Conservation (phyloP, 2,113 vertebrate species). For the Rhizomys pruinosus region DNA sequence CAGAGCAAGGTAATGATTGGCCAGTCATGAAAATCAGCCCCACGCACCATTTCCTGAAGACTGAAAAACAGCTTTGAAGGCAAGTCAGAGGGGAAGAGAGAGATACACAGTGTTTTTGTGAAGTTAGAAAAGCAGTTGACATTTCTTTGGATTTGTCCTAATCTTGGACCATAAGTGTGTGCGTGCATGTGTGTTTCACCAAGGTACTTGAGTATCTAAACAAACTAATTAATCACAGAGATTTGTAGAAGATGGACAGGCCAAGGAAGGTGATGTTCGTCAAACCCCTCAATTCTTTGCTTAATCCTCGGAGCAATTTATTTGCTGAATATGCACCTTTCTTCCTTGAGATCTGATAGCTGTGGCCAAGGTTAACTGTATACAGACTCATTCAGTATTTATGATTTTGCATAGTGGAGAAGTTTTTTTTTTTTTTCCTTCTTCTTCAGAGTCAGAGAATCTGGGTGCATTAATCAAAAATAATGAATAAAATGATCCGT, state of each 20-base stretch:
- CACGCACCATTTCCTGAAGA: slow-evolving; percentile 73
- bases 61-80: slow-evolving; percentile 78
- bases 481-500: slow-evolving; percentile 99
- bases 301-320: slow-evolving; percentile 93
- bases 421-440: slow-evolving; percentile 79
- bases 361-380: slow-evolving; percentile 97
- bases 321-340: slow-evolving; percentile 94
- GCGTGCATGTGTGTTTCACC: slow-evolving; percentile 52
- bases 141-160: slow-evolving; percentile 85
- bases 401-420: slow-evolving; percentile 99
- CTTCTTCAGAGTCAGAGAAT: slow-evolving; percentile 94
- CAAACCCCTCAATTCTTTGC: slow-evolving; percentile 94
- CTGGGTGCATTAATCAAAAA: slow-evolving; percentile 99
- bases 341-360: slow-evolving; percentile 91
- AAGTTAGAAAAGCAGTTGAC: slow-evolving; percentile 79
- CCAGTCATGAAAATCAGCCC: slow-evolving; percentile 77
- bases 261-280: slow-evolving; percentile 97
- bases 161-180: slow-evolving; percentile 78
- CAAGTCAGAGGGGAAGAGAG: slow-evolving; percentile 78
- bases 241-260: slow-evolving; percentile 95
- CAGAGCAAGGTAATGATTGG: slow-evolving; percentile 69
- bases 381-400: slow-evolving; percentile 99
- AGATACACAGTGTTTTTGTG: slow-evolving; percentile 72
- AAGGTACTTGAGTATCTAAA: slow-evolving; percentile 97
- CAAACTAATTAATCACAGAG: slow-evolving; percentile 98